A percentile compares a stretch with the other conserved stretches of the same genome.
Conservation (phyloP, 2,113 vertebrate species). For the Eolophus roseicapilla region DNA sequence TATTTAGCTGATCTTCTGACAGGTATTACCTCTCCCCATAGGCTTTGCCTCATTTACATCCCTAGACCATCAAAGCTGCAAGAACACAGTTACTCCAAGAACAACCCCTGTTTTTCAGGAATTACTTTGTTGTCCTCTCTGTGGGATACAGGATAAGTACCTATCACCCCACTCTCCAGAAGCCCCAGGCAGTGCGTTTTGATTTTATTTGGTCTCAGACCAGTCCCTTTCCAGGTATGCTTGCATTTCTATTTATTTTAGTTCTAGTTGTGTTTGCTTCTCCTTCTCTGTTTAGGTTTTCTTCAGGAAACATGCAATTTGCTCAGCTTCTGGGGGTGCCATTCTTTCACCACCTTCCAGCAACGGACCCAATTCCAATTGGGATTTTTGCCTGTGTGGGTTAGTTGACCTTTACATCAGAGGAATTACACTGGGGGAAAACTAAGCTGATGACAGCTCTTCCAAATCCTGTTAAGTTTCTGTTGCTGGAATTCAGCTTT, state of each 20-base stretch:
- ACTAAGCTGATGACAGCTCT: not conserved
- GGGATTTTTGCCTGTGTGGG: not conserved
- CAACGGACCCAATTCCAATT: not conserved
- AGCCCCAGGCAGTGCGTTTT: not conserved
- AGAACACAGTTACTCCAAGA: not conserved
- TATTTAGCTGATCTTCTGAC: conserved; percentile 17
- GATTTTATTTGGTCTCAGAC: not conserved
- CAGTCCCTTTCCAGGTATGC: not conserved
- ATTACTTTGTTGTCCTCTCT: not conserved
- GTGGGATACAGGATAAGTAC: not conserved
- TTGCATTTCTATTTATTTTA: not conserved
- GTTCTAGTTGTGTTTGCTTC: not conserved
- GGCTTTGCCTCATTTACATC: conserved; percentile 2
- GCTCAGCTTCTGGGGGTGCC: not conserved
- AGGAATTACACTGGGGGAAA: not conserved
- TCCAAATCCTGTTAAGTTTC: not conserved
- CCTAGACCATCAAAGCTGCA: not conserved
- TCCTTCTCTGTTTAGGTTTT: not conserved
- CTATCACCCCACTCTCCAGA: not conserved
- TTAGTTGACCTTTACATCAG: not conserved
- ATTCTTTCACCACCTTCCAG: not conserved
- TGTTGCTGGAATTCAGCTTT: not conserved
- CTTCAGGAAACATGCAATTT: not conserved
- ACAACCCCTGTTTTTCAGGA: not conserved
- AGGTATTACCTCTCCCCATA: not conserved